These are phyloP conservation scores for Mesembrinibis cayennensis DNA, from an alignment of 2,113 vertebrate genomes.

Conservation along the genomic window DNA sequence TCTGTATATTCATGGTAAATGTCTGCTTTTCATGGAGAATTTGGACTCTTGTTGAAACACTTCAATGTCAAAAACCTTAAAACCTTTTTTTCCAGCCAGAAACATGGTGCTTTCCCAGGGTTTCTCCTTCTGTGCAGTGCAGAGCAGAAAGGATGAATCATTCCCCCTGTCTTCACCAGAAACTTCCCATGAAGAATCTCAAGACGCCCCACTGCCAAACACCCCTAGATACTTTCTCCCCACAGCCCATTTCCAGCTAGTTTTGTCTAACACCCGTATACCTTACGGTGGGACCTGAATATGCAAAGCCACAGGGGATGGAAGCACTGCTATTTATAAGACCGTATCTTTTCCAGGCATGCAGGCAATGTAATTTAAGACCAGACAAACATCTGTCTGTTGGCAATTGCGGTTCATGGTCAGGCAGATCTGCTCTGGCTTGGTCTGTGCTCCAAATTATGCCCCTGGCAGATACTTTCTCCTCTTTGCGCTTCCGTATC, in stretches of 20 bases:
- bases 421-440: not conserved
- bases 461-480: not conserved
- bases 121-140: not conserved
- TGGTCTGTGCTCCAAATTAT: not conserved
- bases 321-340: not conserved
- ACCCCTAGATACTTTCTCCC: not conserved
- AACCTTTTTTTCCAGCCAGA: not conserved
- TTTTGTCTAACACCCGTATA: not conserved
- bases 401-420: not conserved
- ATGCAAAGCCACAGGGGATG: not conserved
- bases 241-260: not conserved
- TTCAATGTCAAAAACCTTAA: not conserved
- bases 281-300: not conserved
- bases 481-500: not conserved
- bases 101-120: not conserved
- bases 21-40: not conserved
- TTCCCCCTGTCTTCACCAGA: not conserved
- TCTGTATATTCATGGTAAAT: not conserved
- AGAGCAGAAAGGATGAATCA: not conserved
- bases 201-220: not conserved
- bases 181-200: not conserved
- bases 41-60: not conserved
- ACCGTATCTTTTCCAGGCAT: not conserved
- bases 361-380: conserved; percentile 6
- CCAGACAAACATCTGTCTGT: not conserved